Evolutionary conservation across 2,113 vertebrate species (phyloP).

Genomic region (Sapayoa aenigma): DNA sequence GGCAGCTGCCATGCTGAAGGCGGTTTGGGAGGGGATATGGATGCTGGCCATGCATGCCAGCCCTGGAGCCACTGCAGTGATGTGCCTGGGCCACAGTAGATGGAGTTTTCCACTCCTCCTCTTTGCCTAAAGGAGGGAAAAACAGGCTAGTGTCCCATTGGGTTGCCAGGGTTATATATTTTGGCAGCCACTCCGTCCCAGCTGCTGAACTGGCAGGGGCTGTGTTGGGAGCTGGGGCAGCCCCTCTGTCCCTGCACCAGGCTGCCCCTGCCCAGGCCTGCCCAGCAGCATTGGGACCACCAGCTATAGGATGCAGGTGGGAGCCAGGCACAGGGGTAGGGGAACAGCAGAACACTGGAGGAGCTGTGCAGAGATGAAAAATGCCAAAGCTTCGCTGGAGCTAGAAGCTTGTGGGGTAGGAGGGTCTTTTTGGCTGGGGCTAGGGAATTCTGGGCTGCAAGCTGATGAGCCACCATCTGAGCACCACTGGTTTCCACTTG

Average conservation of each 20-base stretch:
- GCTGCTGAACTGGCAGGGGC: neutral
- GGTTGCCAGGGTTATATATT: slow-evolving; percentile 6
- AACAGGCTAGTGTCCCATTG: neutral
- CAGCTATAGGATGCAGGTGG: neutral
- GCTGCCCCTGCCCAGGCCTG: neutral
- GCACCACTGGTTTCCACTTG: slow-evolving; percentile 5
- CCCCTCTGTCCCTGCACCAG: neutral
- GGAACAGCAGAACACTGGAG: neutral
- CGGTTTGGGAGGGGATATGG: accelerated
- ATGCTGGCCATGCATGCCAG: neutral
- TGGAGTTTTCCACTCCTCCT: neutral
- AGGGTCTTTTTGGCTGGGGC: neutral
- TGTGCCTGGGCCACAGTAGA: accelerated
- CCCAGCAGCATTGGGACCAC: neutral
- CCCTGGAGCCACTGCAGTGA: neutral
- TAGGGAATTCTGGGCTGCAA: neutral
- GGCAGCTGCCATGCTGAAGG: accelerated
- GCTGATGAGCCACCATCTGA: neutral
- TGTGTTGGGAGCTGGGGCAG: neutral
- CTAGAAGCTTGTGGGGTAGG: neutral
- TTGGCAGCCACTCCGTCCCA: neutral
- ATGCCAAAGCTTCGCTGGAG: neutral
- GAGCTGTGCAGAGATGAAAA: neutral
- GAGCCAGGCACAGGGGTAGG: neutral
- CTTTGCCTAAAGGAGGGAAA: neutral